phyloP scores from a whole-genome alignment of 2,888 invertebrate genomes.

The Stomorhina lunata region DNA sequence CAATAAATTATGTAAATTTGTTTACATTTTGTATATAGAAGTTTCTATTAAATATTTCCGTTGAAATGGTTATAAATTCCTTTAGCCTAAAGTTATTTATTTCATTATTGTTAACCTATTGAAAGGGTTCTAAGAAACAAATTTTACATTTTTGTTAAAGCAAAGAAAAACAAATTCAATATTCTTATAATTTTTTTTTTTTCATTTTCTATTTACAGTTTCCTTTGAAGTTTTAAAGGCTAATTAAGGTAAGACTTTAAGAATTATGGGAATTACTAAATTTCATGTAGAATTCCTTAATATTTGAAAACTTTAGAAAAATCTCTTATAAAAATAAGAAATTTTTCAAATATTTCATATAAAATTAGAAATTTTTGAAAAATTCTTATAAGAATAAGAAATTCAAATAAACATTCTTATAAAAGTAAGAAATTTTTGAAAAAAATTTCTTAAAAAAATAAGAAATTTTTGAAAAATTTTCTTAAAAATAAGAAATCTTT shows the following conservation, averaged over 20 bases:
- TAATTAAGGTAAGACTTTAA: slow-evolving; percentile 46
- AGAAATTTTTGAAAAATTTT: no score
- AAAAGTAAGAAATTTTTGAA: no score
- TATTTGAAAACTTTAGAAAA: no score
- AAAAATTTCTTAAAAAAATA: no score
- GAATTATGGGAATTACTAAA: no score
- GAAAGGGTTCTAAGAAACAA: neutral
- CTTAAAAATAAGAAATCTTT: no score
- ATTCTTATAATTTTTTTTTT: neutral
- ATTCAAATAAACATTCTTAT: no score
- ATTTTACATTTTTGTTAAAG: neutral
- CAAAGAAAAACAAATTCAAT: neutral
- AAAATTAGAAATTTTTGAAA: no score
- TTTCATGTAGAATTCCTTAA: no score
- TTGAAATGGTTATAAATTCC: slow-evolving; percentile 32
- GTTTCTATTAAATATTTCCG: slow-evolving; percentile 27
- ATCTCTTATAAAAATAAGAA: no score
- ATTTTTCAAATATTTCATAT: no score
- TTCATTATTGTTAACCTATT: slow-evolving; percentile 18
- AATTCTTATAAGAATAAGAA: no score
- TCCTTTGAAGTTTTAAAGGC: slow-evolving; percentile 33
- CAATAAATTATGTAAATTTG: slow-evolving; percentile 56
- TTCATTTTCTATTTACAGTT: slow-evolving; percentile 21
- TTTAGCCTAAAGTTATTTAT: slow-evolving; percentile 31
- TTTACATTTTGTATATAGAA: slow-evolving; percentile 15